A percentile compares a stretch with the other conserved stretches of the same genome.
Conservation (phyloP, 2,113 vertebrate species). For the Nesoenas mayeri region DNA sequence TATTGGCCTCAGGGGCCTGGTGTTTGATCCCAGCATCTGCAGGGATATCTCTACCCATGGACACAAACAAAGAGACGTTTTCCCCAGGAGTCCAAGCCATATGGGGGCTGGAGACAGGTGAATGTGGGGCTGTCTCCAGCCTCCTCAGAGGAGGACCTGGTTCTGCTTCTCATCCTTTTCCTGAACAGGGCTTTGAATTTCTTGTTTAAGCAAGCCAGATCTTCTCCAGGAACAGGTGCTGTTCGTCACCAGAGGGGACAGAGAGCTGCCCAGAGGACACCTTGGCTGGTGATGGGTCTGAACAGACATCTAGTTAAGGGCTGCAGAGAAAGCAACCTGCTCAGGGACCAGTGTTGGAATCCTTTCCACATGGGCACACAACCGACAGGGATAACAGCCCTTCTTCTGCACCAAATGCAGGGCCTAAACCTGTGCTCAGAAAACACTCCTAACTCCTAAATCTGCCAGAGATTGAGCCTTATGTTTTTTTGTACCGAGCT, state of each 20-base stretch:
- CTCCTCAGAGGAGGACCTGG: neutral
- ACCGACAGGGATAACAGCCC: neutral
- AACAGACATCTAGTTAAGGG: neutral
- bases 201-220: neutral
- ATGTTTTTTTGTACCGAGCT: neutral
- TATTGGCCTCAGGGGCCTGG: neutral
- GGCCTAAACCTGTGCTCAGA: neutral
- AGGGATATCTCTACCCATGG: neutral
- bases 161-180: neutral
- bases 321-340: neutral
- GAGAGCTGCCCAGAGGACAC: neutral
- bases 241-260: neutral
- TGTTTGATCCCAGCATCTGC: neutral
- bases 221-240: neutral
- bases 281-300: neutral
- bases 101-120: neutral
- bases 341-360: neutral
- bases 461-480: neutral
- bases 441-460: neutral
- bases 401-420: neutral
- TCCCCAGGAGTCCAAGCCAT: neutral
- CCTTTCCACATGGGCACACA: fast-evolving
- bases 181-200: neutral
- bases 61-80: neutral
- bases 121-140: fast-evolving